A percentile compares a stretch with the other conserved stretches of the same genome.
Evolutionary conservation across 2,888 invertebrate genomes (phyloP).

Genomic region (Metalampra italica): DNA sequence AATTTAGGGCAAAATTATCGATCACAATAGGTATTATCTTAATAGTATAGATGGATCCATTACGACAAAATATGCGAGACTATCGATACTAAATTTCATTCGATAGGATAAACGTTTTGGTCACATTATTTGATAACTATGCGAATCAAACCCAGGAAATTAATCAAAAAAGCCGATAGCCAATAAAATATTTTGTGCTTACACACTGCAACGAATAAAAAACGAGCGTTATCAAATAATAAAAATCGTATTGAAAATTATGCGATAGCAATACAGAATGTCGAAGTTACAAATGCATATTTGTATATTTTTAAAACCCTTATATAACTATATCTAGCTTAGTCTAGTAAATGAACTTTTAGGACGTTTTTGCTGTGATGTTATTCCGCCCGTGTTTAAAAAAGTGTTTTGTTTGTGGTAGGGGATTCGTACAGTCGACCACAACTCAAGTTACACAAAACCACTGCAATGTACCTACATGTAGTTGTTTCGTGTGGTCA

Average conservation of each 20-base stretch:
- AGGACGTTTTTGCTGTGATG: slow-evolving; percentile 7
- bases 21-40: too few species aligned
- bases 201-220: slow-evolving; percentile 55
- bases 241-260: slow-evolving; percentile 36
- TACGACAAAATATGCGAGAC: too few species aligned
- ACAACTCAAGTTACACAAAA: too few species aligned
- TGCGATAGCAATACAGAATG: slow-evolving; percentile 58
- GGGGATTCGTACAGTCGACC: too few species aligned
- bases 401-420: neutral
- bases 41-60: too few species aligned
- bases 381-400: slow-evolving; percentile 2
- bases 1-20: too few species aligned
- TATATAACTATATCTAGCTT: slow-evolving; percentile 64
- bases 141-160: slow-evolving; percentile 16
- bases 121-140: neutral
- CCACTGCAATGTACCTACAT: too few species aligned
- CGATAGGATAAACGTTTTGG: too few species aligned
- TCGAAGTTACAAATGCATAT: slow-evolving; percentile 65
- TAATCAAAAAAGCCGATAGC: slow-evolving; percentile 42
- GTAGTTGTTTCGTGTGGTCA: too few species aligned
- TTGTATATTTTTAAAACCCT: slow-evolving; percentile 40
- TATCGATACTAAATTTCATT: too few species aligned
- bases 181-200: slow-evolving; percentile 38
- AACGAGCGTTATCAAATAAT: slow-evolving; percentile 43
- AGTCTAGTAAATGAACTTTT: slow-evolving; percentile 56